Evolutionary conservation across 2,797 vertebrate species (phyloP).

Genomic region (Malurus leucopterus): DNA sequence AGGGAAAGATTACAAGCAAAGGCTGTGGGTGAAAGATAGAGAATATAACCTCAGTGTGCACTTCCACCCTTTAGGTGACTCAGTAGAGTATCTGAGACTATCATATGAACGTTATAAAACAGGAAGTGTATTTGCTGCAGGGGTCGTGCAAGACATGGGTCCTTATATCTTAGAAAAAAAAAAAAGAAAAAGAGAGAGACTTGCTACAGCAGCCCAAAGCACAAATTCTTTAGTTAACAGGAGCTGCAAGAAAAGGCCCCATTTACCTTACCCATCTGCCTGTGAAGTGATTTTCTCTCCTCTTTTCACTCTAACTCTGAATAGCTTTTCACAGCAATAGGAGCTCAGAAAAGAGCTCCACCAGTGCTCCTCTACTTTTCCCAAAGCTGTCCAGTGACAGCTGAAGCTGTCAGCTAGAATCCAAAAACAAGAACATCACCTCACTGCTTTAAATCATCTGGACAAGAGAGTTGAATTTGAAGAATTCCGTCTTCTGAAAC

Average conservation of each 20-base stretch:
- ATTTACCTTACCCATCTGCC: neutral
- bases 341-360: neutral
- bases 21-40: neutral
- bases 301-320: neutral
- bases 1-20: neutral
- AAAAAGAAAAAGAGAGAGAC: neutral
- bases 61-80: neutral
- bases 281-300: neutral
- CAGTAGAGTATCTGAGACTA: neutral
- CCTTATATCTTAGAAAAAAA: neutral
- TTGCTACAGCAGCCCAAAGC: neutral
- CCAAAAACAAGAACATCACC: neutral
- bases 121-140: neutral
- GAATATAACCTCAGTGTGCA: neutral
- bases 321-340: accelerated
- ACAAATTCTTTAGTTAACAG: neutral
- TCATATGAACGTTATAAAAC: neutral
- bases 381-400: neutral
- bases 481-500: neutral
- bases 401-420: neutral
- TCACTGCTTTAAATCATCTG: neutral
- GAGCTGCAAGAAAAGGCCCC: neutral
- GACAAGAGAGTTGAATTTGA: neutral
- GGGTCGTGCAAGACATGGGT: neutral
- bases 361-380: neutral